phyloP scores from a whole-genome alignment of 1,140 invertebrate species.

The Arctopsyche grandis region DNA sequence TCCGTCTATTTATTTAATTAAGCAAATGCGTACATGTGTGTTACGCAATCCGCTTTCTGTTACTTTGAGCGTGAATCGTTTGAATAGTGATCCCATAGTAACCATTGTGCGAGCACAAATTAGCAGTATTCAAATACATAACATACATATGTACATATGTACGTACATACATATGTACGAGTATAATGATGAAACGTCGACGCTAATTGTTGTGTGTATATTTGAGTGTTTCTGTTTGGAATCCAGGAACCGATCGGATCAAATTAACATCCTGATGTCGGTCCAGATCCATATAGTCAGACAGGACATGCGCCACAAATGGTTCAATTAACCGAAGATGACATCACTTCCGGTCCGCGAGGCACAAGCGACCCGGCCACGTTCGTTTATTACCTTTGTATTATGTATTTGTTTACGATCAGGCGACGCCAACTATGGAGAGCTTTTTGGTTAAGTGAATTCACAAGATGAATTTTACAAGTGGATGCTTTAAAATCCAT shows the following conservation, averaged over 20 bases:
- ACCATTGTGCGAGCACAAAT: background rate
- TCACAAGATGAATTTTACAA: background rate
- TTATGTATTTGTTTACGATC: conserved; percentile 12
- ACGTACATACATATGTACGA: no score
- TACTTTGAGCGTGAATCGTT: no score
- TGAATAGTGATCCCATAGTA: background rate
- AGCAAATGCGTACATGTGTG: no score
- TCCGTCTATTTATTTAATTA: no score
- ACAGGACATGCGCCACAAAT: conserved; percentile 39
- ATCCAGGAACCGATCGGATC: no score
- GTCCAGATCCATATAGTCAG: background rate
- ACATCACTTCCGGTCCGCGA: conserved; percentile 33
- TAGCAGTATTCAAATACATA: background rate
- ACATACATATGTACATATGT: no score
- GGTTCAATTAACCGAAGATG: conserved; percentile 36
- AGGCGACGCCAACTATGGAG: background rate
- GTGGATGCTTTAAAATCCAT: no score
- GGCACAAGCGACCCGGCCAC: background rate
- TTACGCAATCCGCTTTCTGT: no score
- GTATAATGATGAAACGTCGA: no score
- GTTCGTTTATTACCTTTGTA: background rate
- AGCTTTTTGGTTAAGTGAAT: background rate
- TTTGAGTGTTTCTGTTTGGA: no score
- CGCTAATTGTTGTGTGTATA: no score
- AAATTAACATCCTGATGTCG: background rate